These are phyloP conservation scores for Armadillidium nasatum DNA, from an alignment of 1,140 invertebrate genomes.

Conservation along the genomic window DNA sequence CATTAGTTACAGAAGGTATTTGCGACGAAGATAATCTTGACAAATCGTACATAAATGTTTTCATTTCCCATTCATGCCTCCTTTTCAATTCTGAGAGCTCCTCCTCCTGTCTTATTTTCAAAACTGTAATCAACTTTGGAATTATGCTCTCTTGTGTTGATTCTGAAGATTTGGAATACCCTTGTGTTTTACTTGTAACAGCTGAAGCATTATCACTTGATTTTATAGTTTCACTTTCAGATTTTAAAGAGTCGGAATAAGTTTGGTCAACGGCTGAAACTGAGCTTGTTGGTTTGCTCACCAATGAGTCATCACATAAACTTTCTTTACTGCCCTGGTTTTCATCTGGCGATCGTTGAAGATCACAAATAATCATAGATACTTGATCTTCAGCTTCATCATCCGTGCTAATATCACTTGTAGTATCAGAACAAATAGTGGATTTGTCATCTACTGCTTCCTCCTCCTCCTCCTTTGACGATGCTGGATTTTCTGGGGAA, in stretches of 20 bases:
- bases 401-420: neutral
- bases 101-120: slow-evolving; percentile 28
- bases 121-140: neutral
- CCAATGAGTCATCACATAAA: neutral
- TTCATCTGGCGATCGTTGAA: neutral
- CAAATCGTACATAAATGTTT: slow-evolving; percentile 25
- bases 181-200: no score
- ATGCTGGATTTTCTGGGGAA: no score
- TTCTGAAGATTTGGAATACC: no score
- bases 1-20: slow-evolving; percentile 21
- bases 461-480: no score
- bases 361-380: neutral
- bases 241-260: no score
- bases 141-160: neutral
- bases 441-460: no score
- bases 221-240: no score
- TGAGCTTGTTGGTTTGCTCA: no score
- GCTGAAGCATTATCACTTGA: no score
- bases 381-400: neutral
- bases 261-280: no score
- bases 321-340: neutral
- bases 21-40: slow-evolving; percentile 24
- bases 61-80: slow-evolving; percentile 28
- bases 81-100: slow-evolving; percentile 29
- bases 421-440: neutral